A percentile compares a stretch with the other conserved stretches of the same genome.
Evolutionary conservation across 2,113 vertebrate genomes (phyloP).

Genomic region (Gavia stellata): DNA sequence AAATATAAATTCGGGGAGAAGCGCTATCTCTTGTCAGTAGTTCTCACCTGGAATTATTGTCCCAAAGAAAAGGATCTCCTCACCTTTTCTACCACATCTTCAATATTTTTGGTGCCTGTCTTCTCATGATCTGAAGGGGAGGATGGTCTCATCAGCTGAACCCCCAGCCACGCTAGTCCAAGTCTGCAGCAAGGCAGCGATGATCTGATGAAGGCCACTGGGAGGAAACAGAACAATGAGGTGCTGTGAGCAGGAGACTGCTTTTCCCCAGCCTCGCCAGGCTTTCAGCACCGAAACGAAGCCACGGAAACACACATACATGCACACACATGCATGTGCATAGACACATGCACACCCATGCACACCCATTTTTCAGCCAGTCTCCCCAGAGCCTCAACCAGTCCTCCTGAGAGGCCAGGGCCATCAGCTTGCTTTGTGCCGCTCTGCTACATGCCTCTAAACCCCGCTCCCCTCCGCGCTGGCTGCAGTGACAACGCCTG

Average conservation of each 20-base stretch:
- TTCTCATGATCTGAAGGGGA: background rate
- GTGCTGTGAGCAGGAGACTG: background rate
- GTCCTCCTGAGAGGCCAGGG: background rate
- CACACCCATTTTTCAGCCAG: background rate
- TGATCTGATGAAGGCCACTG: background rate
- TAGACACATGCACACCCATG: accelerated
- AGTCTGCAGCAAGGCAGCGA: background rate
- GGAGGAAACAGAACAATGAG: background rate
- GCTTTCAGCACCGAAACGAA: background rate
- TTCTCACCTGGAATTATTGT: background rate
- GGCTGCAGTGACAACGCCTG: background rate
- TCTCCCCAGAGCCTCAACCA: background rate
- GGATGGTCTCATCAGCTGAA: background rate
- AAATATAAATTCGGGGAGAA: background rate
- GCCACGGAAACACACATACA: accelerated
- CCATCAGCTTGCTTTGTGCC: background rate
- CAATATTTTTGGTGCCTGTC: background rate
- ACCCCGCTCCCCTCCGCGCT: background rate
- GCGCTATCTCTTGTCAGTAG: background rate
- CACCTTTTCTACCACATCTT: background rate
- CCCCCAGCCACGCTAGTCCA: background rate
- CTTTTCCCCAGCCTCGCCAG: background rate
- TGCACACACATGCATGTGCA: accelerated
- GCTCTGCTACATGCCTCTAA: background rate
- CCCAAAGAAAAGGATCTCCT: background rate